Evolutionary conservation across 1,140 invertebrate species (phyloP).

Genomic region (Platyscapa corneri): DNA sequence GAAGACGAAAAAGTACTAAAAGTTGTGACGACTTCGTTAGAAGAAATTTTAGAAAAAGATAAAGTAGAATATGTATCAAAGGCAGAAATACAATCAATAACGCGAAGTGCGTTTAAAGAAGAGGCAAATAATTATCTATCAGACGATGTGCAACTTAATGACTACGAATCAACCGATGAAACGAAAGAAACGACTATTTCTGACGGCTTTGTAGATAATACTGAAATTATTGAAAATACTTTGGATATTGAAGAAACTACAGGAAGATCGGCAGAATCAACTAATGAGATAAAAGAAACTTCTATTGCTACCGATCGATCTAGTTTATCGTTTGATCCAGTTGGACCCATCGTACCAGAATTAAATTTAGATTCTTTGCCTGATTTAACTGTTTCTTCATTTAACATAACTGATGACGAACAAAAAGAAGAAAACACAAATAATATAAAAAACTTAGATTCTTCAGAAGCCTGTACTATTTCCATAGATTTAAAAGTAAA

Average conservation of each 20-base stretch:
- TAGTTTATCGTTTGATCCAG: conserved; percentile 58
- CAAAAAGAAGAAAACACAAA: conserved; percentile 19
- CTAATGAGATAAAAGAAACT: conserved; percentile 59
- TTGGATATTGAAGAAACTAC: conserved; percentile 58
- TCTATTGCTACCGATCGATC: conserved; percentile 55
- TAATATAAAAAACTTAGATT: background rate
- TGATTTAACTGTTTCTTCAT: conserved; percentile 67
- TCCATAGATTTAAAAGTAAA: background rate
- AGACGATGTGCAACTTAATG: conserved; percentile 11
- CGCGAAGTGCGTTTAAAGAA: background rate
- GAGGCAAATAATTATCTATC: conserved; percentile 24
- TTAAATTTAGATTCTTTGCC: conserved; percentile 68
- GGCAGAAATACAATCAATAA: background rate
- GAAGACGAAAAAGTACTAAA: conserved; percentile 56
- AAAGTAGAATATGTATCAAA: conserved; percentile 40
- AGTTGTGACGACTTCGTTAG: conserved; percentile 55
- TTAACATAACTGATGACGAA: conserved; percentile 58
- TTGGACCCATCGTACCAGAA: conserved; percentile 64
- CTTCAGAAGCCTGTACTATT: background rate
- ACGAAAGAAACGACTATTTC: conserved; percentile 56
- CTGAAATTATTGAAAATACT: conserved; percentile 44
- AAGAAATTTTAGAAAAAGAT: conserved; percentile 55
- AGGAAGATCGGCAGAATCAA: conserved; percentile 55
- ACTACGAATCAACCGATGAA: conserved; percentile 55
- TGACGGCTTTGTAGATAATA: conserved; percentile 47